Percentiles rank a stretch among this genome's conserved stretches.
phyloP scores from a whole-genome alignment of 2,113 vertebrate species.

The Aspidoscelis tigris region DNA sequence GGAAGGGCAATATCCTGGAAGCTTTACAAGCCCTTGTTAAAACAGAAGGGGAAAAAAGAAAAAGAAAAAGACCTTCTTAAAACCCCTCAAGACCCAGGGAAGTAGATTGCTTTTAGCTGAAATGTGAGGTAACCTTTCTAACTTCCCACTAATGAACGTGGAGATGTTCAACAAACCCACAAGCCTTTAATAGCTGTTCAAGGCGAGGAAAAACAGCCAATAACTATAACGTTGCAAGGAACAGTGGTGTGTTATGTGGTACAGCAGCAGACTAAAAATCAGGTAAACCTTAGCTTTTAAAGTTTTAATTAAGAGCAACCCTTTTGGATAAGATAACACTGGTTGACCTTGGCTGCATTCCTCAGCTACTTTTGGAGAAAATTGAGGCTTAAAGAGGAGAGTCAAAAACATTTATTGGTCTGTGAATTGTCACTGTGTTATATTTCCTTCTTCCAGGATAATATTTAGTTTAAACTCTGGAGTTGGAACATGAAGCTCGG shows the following conservation, averaged over 20 bases:
- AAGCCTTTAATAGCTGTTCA: constrained; percentile 5
- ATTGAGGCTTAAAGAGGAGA: no score
- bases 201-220: not conserved
- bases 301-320: not conserved
- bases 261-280: not conserved
- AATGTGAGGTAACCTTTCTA: constrained; percentile 11
- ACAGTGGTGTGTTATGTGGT: not conserved
- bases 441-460: not conserved
- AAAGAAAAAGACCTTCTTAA: not conserved
- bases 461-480: not conserved
- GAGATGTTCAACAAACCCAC: not conserved
- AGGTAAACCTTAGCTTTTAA: not conserved
- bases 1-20: not conserved
- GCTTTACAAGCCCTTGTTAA: not conserved
- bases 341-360: not conserved
- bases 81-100: not conserved
- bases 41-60: not conserved
- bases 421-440: not conserved
- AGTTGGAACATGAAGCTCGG: no score
- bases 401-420: not conserved
- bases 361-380: no score
- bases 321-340: not conserved
- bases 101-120: constrained; percentile 24
- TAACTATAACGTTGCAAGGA: not conserved
- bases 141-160: not conserved